phyloP scores from a whole-genome alignment of 1,140 invertebrate species.

The Belonocnema kinseyi region DNA sequence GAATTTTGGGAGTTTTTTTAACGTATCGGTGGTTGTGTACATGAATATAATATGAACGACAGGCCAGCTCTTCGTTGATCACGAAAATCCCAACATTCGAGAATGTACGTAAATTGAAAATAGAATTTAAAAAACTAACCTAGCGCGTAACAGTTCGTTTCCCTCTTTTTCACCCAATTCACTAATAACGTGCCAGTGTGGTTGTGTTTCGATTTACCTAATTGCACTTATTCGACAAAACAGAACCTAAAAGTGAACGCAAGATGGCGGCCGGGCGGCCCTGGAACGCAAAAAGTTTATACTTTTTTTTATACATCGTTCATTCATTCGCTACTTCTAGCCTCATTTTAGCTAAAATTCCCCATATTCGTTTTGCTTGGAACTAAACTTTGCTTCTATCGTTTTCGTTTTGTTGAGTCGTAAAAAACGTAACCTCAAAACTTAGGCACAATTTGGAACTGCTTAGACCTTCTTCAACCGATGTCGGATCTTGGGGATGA shows the following conservation, averaged over 20 bases:
- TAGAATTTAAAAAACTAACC: constrained; percentile 75
- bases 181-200: constrained; percentile 55
- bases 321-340: constrained; percentile 43
- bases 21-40: constrained; percentile 44
- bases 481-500: constrained; percentile 32
- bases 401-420: constrained; percentile 56
- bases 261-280: constrained; percentile 71
- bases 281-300: constrained; percentile 69
- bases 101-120: constrained; percentile 73
- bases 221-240: constrained; percentile 77
- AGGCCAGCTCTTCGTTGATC: constrained; percentile 76
- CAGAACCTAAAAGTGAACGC: constrained; percentile 71
- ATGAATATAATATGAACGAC: constrained; percentile 68
- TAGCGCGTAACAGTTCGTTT: constrained; percentile 73
- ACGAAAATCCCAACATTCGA: constrained; percentile 75
- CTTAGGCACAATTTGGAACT: constrained; percentile 76
- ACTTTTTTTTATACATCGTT: constrained; percentile 43
- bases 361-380: constrained; percentile 34
- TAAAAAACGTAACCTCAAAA: constrained; percentile 73
- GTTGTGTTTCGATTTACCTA: constrained; percentile 65
- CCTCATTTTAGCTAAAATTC: constrained; percentile 42
- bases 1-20: constrained; percentile 34
- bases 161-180: constrained; percentile 47
- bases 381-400: constrained; percentile 41
- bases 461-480: constrained; percentile 66